Percentiles rank a stretch among this genome's conserved stretches.
Conservation (phyloP, 2,888 invertebrate genomes). For the Aleiodes testaceus region DNA sequence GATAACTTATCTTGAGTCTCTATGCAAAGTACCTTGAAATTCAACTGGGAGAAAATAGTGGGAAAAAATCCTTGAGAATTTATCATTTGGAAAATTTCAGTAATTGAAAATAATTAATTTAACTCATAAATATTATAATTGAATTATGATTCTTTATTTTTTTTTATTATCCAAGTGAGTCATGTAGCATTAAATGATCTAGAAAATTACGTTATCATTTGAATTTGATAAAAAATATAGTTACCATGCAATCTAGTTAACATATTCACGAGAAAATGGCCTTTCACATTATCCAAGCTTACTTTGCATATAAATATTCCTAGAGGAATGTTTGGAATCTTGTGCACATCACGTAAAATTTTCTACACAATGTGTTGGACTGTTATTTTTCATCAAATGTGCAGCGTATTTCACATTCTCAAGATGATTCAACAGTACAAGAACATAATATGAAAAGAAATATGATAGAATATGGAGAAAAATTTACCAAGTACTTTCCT, state of each 20-base stretch:
- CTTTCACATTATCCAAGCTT: too few species aligned
- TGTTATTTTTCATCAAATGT: slow-evolving; percentile 29
- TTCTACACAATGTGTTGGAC: slow-evolving; percentile 4
- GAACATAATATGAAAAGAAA: slow-evolving; percentile 9
- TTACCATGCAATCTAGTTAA: too few species aligned
- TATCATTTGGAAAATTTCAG: not conserved
- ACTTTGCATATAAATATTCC: too few species aligned
- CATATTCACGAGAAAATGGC: too few species aligned
- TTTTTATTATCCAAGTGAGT: too few species aligned
- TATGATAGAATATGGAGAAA: not conserved
- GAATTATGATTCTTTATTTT: too few species aligned
- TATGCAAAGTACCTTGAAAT: not conserved
- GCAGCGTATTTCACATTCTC: slow-evolving; percentile 17
- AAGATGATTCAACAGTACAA: not conserved
- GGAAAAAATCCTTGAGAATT: not conserved
- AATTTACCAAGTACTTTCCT: slow-evolving; percentile 3
- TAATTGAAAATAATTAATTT: too few species aligned
- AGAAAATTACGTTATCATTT: too few species aligned
- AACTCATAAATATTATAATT: too few species aligned
- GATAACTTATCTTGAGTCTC: slow-evolving; percentile 17
- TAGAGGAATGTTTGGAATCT: too few species aligned
- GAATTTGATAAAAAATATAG: too few species aligned
- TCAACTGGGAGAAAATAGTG: not conserved
- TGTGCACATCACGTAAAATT: not conserved
- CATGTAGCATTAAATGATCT: too few species aligned